Conservation (phyloP, 2,113 vertebrate genomes). For the Xyliphius kryptos region DNA sequence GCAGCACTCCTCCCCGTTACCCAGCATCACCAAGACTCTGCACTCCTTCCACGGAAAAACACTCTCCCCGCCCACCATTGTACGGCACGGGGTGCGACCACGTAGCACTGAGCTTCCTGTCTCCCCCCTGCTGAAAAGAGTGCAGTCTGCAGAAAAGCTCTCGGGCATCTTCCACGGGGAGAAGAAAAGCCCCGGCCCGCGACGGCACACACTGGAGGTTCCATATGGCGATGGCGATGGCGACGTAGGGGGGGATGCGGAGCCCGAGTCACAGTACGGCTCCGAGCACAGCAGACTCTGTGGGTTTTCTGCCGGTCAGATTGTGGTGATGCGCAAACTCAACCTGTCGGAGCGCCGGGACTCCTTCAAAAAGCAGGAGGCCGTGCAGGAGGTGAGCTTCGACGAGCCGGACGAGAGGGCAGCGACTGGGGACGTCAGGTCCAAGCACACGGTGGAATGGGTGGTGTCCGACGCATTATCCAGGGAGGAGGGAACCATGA, state of each 20-base stretch:
- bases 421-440: not conserved
- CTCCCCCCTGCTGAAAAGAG: conserved; percentile 84
- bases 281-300: conserved; percentile 56
- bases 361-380: conserved; percentile 97
- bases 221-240: conserved; percentile 60
- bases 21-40: conserved; percentile 68
- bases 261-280: conserved; percentile 35
- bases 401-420: conserved; percentile 74
- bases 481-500: conserved; percentile 43
- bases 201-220: conserved; percentile 72
- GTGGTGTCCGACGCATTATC: conserved; percentile 39
- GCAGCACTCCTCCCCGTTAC: conserved; percentile 78
- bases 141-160: conserved; percentile 84
- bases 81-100: conserved; percentile 71
- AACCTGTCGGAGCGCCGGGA: conserved; percentile 89
- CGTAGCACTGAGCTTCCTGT: conserved; percentile 73
- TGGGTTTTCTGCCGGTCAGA: conserved; percentile 55
- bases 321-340: conserved; percentile 89
- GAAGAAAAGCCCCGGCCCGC: conserved; percentile 60
- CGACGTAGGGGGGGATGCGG: conserved; percentile 44
- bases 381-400: conserved; percentile 94
- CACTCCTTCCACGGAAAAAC: conserved; percentile 76
- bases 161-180: conserved; percentile 67
- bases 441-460: conserved; percentile 54
- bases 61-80: conserved; percentile 78